Conservation (phyloP, 2,113 vertebrate species). For the Oreotragus oreotragus region DNA sequence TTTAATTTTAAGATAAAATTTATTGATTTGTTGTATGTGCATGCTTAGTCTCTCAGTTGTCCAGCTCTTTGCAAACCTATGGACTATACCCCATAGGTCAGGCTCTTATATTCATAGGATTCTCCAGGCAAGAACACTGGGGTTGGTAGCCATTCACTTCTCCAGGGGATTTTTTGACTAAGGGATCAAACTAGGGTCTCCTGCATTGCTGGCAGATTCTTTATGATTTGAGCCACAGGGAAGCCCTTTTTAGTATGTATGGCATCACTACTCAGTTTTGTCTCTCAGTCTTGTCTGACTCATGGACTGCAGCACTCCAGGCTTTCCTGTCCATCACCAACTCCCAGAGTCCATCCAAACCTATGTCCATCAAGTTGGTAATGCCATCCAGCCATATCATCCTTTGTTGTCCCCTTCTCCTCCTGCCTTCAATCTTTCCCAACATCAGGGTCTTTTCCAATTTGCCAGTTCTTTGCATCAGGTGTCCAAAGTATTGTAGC, state of each 20-base stretch:
- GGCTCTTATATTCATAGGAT: background rate
- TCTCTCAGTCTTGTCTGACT: background rate
- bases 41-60: background rate
- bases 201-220: background rate
- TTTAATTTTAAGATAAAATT: background rate
- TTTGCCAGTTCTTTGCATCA: background rate
- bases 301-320: background rate
- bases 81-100: background rate
- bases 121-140: background rate
- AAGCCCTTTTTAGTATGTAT: background rate
- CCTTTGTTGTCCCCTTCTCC: background rate
- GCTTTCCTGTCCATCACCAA: background rate
- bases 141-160: background rate
- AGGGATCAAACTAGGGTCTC: background rate
- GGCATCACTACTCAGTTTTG: background rate
- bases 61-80: background rate
- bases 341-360: background rate
- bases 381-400: background rate
- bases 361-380: accelerated
- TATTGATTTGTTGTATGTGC: background rate
- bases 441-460: background rate
- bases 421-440: background rate
- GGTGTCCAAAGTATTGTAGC: background rate
- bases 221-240: background rate
- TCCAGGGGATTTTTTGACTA: background rate